Base-by-base conservation (phyloP, 1,140 invertebrate species). In the Heliconius congener region DNA sequence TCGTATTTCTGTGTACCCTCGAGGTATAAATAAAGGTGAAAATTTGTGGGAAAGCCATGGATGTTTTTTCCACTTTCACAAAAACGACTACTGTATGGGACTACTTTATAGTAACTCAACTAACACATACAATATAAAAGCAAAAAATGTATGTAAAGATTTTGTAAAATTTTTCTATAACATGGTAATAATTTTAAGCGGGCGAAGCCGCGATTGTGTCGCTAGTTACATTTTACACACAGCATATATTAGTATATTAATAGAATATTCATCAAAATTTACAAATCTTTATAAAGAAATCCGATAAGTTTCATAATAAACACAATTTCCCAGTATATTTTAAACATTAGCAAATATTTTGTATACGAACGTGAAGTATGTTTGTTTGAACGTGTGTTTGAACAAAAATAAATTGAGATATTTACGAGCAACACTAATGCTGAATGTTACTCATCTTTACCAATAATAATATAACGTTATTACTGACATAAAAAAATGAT, bases 331-430 rank as follows among this genome's bases (percentile, higher is more conserved):
- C 60, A 66, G 19, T 60, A 60, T 60, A 60, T 60, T 23, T 9
- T 23, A 23, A 60, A 60, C 55, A 60, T 23, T 60, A 60, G 13
- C 60, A 66, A 66, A 66, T 13, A 9, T 66, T 66, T 27, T 66
- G 23, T 66, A 27, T 66, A 30, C 23, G 13, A 5, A 66, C 23
- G 27, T 66, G n/a, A 66, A 66, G 23, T 66, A 16, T 30, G 23
- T 66, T 27, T 66, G 60, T 66, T 66, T 60, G n/a, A 60, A 60
- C 57, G 57, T 60, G 57, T 60, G 57, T 27, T 23, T 66, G 60
- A 30, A 66, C 60, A 30, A 66, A 66, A 66, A 66, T 30, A 66
- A 66, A 66, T 66, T 6, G 23, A 27, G 60, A 66, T 66, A 66
- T 66, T 66, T 30, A 66, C 27, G 60, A 30, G 23, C 60, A 66